Evolutionary conservation across 2,113 vertebrate genomes (phyloP).

Genomic region (Microcebus griseorufus): DNA sequence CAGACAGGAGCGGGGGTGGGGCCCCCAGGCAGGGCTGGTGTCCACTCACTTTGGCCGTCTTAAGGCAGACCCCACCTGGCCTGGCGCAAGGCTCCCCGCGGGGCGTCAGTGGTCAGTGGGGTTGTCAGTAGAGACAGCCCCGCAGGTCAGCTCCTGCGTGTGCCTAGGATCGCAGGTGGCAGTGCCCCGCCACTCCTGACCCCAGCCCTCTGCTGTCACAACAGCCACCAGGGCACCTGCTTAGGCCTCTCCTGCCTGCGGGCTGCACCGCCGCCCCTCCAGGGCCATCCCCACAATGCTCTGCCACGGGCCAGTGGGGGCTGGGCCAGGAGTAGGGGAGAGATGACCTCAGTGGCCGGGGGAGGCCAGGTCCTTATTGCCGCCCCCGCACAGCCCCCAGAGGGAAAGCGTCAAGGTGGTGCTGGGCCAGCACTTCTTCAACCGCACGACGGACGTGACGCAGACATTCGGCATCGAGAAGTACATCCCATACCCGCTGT

Average conservation of each 20-base stretch:
- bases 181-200: fast-evolving
- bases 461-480: slow-evolving; percentile 90
- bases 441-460: slow-evolving; percentile 88
- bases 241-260: background rate
- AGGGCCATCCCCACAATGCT: background rate
- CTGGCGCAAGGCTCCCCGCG: fast-evolving
- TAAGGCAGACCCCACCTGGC: background rate
- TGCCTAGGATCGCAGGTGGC: fast-evolving
- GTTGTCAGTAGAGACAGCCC: background rate
- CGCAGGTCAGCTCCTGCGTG: background rate
- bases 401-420: slow-evolving; percentile 89
- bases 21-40: too few species aligned
- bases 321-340: too few species aligned
- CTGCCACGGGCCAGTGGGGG: background rate
- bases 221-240: background rate
- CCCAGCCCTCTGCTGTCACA: fast-evolving
- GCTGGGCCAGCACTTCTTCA: slow-evolving; percentile 95
- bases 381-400: slow-evolving; percentile 84
- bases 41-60: background rate
- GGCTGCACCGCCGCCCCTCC: background rate
- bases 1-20: background rate
- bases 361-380: fast-evolving
- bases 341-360: background rate
- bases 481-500: slow-evolving; percentile 89
- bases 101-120: background rate